Evolutionary conservation across 1,140 invertebrate species (phyloP), one percentile per base, ranked within the genome.

Genomic region (Apis mellifera): DNA sequence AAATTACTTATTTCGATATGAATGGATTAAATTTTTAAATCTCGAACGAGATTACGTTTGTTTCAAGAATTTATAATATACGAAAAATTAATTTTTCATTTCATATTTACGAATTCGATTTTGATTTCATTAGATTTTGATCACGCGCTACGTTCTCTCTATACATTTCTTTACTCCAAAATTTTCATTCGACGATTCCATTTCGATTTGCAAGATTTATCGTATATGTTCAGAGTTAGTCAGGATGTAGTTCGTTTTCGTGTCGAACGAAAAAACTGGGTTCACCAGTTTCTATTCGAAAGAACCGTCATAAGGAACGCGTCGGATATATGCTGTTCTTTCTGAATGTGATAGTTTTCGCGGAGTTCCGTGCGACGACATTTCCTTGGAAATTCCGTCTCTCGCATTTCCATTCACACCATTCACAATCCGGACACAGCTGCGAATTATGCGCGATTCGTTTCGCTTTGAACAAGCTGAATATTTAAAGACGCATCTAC

Each of bases 401-500:
- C 71, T 60, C 54, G 57, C 73, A 54, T 81, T 66, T 48, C 76
- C 75, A 84, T 78, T 87, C 82, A 75, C 80, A 78, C 78, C 32
- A 69, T 60, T 75, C 60, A 26, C 52, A 59, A 60, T 23, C 64
- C 86, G 87, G 23, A 42, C 57, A 81, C 62, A 78, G 73, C 71
- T 74, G 72, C 60, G 55, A 81, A 87, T 42, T 55, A 76, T 59
- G 59, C 72, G 55, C 59, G 76, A 66, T 82, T 72, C 59, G 32
- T 73, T 69, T 76, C 73, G 86, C 54, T 76, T 32, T 76, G 82
- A 84, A 71, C 78, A 90, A 90, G 89, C 87, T 90, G 89, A 90
- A 91, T 87, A 91, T 90, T 42, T 90, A 55, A 89, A 90, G 87
- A 91, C 87, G 89, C 90, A 84, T 89, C 85, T 91, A 91, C 89